Conservation (phyloP, 2,113 vertebrate species). For the Hyaena hyaena region DNA sequence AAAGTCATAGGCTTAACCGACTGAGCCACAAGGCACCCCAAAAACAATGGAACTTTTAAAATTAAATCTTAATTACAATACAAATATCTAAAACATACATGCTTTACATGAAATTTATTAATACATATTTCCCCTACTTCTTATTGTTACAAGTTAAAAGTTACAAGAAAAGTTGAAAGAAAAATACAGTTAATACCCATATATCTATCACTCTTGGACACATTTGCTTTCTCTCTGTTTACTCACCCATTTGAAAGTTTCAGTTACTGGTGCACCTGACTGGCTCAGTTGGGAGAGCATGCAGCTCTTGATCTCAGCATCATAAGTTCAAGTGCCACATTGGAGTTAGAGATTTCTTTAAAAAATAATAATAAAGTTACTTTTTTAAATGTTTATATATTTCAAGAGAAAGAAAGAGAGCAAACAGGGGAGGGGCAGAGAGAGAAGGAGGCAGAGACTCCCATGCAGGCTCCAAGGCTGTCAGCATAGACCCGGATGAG, state of each 20-base stretch:
- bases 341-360: not conserved
- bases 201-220: not conserved
- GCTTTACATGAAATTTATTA: not conserved
- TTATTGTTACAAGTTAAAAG: not conserved
- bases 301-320: not conserved
- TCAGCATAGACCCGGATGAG: too few relatives aligned
- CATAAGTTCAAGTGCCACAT: not conserved
- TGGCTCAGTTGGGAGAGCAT: not conserved
- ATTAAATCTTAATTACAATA: not conserved
- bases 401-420: too few relatives aligned
- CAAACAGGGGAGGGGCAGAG: too few relatives aligned
- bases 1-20: too few relatives aligned
- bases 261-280: not conserved
- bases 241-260: not conserved
- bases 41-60: not conserved
- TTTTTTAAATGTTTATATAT: too few relatives aligned
- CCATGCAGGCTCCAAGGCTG: too few relatives aligned
- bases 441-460: too few relatives aligned
- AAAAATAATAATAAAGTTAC: too few relatives aligned
- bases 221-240: constrained; percentile 2
- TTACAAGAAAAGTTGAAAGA: not conserved
- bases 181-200: not conserved
- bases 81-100: not conserved
- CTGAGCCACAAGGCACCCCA: too few relatives aligned
- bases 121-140: not conserved